Evolutionary conservation across 2,113 vertebrate genomes (phyloP), one percentile per base, ranked within the genome.

Genomic region (Carlito syrichta): DNA sequence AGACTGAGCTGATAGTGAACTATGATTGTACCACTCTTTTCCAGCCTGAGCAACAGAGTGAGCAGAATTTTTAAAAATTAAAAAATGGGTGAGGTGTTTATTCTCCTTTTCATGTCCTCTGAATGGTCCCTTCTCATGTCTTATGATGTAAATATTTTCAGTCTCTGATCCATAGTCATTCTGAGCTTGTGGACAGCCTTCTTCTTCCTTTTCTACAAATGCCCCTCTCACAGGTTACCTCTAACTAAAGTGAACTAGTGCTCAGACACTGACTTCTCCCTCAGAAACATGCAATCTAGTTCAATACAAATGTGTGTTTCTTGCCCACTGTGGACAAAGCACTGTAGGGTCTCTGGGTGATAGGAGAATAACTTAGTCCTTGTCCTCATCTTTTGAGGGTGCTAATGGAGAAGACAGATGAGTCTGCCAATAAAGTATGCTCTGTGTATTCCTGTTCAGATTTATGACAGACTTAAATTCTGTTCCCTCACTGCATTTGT

Each of bases 281-380:
- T 38, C 14, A 20, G 85, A 38, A n/a, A 43, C 25, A 43, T 60
- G 17, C 35, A 48, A 0, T 40, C 4, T 7, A 3, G 7, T 69
- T 73, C 27, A 1, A 19, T n/a, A 2, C 38, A 14, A 50, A 50
- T 5, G 6, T 8, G 2, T 87, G 13, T 7, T 16, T 56, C 73
- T 40, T 6, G 10, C 73, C 16, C 60, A 6, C 14, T 45, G 19
- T 27, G 58, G 3, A 0, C 74, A 20, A 32, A 27, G 38, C 22
- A 35, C 25, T 77, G 19, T 32, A 19, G 23, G 8, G 23, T 43
- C 45, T 40, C 52, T 35, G 30, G 6, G 30, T 23, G 27, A 62
- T 63, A 8, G 0, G 0, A 74, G 30, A 20, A 54, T 1, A 25
- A 8, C 35, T 76, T 50, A 10, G 43, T 22, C 8, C 30, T 22